These are phyloP conservation scores for Drosophila prostipennis DNA, from an alignment of 2,888 invertebrate species.

Conservation along the genomic window DNA sequence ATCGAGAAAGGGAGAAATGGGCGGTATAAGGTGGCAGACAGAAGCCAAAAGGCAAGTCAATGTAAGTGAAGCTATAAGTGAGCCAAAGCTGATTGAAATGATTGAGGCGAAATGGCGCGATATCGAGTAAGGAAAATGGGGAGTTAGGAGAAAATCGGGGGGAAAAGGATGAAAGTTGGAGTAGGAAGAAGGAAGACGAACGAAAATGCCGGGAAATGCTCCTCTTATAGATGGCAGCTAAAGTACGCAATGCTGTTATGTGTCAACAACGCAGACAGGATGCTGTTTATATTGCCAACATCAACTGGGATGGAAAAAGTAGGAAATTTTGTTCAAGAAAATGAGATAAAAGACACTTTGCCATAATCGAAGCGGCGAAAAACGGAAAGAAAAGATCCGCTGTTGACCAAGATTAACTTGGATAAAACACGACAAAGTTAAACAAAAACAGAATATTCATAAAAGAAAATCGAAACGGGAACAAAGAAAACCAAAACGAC, in stretches of 20 bases:
- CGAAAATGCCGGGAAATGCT: conserved; percentile 6
- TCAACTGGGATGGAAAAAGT: conserved; percentile 10
- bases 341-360: conserved; percentile 31
- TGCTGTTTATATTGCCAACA: conserved; percentile 47
- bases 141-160: not conserved
- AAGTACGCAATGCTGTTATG: conserved; percentile 44
- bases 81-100: conserved; percentile 79
- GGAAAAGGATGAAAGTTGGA: not conserved
- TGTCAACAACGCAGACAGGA: conserved; percentile 45
- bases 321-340: conserved; percentile 16
- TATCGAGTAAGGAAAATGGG: conserved; percentile 49
- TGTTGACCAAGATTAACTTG: conserved; percentile 34
- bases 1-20: conserved; percentile 15
- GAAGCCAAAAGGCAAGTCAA: conserved; percentile 78
- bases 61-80: conserved; percentile 72
- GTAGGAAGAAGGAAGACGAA: not conserved
- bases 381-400: not conserved
- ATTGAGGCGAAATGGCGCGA: conserved; percentile 73
- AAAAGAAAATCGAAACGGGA: conserved; percentile 4
- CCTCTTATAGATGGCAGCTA: conserved; percentile 33
- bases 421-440: conserved; percentile 24
- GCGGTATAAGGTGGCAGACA: conserved; percentile 13
- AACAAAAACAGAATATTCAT: conserved; percentile 9
- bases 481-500: conserved; percentile 1
- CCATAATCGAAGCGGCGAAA: conserved; percentile 18